Evolutionary conservation across 2,888 invertebrate genomes (phyloP), one percentile per base, ranked within the genome.

Genomic region (Oscheius sp.): DNA sequence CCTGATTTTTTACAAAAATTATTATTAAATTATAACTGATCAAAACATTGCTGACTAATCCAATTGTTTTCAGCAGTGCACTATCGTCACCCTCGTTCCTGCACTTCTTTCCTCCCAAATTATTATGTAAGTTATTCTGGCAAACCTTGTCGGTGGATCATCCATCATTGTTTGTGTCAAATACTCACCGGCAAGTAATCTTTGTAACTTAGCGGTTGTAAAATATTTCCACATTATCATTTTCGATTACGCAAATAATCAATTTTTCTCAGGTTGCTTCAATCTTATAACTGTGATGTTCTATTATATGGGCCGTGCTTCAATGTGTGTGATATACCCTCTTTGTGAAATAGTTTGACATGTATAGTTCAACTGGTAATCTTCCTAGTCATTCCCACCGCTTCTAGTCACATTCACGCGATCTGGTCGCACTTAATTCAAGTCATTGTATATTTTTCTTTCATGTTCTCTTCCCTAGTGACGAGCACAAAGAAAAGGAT

Each of bases 251-350:
- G 47, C 20, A 47, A 47, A 47, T 47, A 47, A 14, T 12, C 47
- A 20, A 47, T 4, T 12, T 9, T n/a, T 41, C 38, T 24, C 54
- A 54, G 54, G 33, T 20, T 54, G 32, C 54, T 54, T 54, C 54
- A 59, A 41, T 30, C n/a, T 22, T 22, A n/a, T 44, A 22, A 12
- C 59, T 59, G 59, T 59, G 59, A 59, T 59, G 28, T 4, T n/a
- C n/a, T n/a, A n/a, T 33, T 33, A 17, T 54, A 54, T 54, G 54
- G 54, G 54, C 54, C 32, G 22, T 54, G 54, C 54, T 54, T 54
- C n/a, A 47, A 47, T 26, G 47, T 47, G 47, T 47, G 47, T 24
- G n/a, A n/a, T n/a, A n/a, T n/a, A n/a, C n/a, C n/a, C n/a, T n/a
- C 20, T n/a, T n/a, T n/a, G n/a, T n/a, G n/a, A n/a, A n/a, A n/a